A percentile compares a stretch with the other conserved stretches of the same genome.
phyloP scores from a whole-genome alignment of 1,140 invertebrate species.

The Halictus rubicundus region DNA sequence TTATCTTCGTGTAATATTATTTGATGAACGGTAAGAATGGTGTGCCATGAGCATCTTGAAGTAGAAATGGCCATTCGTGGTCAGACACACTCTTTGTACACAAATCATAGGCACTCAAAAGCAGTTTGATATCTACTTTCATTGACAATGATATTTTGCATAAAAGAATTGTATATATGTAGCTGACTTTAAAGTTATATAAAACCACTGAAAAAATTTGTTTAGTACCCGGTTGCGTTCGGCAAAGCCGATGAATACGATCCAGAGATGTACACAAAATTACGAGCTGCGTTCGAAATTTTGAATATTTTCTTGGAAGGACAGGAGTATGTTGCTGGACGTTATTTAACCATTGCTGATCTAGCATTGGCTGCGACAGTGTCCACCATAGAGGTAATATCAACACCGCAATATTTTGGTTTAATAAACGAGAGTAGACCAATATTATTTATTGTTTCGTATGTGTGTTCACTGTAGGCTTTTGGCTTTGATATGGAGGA shows the following conservation, averaged over 20 bases:
- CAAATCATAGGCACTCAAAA: too few relatives aligned
- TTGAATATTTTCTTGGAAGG: constrained; percentile 73
- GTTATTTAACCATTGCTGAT: constrained; percentile 81
- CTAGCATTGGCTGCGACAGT: constrained; percentile 68
- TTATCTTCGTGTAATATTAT: too few relatives aligned
- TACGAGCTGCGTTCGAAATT: constrained; percentile 66
- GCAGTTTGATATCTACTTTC: too few relatives aligned
- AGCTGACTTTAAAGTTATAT: too few relatives aligned
- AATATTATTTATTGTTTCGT: not conserved
- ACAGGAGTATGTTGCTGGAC: constrained; percentile 73
- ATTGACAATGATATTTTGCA: too few relatives aligned
- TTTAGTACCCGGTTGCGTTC: constrained; percentile 73
- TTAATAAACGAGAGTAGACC: too few relatives aligned
- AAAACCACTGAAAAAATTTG: not conserved
- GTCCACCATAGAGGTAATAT: constrained; percentile 74
- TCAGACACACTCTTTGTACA: too few relatives aligned
- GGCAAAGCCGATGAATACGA: constrained; percentile 46
- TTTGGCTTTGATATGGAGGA: constrained; percentile 84
- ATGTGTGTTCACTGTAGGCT: constrained; percentile 77
- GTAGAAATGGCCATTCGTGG: too few relatives aligned
- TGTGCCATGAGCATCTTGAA: too few relatives aligned
- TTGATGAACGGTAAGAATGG: too few relatives aligned
- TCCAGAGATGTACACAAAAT: constrained; percentile 57
- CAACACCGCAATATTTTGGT: too few relatives aligned
- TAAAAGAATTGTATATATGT: not conserved